A percentile compares a stretch with the other conserved stretches of the same genome.
Conservation (phyloP, 2,797 vertebrate species). For the Sphenopsis melanotis region DNA sequence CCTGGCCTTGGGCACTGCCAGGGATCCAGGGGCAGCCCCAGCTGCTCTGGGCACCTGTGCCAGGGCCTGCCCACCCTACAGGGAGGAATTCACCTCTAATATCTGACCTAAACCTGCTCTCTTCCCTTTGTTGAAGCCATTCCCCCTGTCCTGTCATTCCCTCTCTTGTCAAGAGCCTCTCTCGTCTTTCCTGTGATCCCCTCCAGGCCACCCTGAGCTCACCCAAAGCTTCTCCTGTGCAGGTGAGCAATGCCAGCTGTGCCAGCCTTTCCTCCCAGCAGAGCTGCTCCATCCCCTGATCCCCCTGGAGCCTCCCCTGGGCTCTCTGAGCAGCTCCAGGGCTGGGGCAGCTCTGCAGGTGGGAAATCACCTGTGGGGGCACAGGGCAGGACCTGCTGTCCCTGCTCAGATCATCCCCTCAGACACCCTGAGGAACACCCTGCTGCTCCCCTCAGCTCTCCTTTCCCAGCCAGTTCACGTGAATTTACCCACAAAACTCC, state of each 20-base stretch:
- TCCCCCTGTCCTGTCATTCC: background rate
- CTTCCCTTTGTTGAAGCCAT: background rate
- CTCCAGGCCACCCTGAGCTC: rapidly evolving
- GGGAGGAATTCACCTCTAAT: rapidly evolving
- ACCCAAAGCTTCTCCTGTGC: background rate
- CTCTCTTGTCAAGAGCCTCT: rapidly evolving
- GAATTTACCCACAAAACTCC: background rate
- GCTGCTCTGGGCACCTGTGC: background rate
- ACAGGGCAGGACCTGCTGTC: background rate
- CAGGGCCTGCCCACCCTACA: background rate
- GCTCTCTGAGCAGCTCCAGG: background rate
- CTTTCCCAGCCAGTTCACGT: background rate
- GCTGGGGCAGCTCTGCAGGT: background rate
- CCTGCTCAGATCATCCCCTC: rapidly evolving
- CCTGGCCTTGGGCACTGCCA: background rate
- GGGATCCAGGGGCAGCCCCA: background rate
- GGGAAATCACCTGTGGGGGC: background rate
- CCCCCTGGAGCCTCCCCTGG: background rate
- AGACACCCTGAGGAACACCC: rapidly evolving
- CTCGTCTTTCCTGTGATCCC: background rate
- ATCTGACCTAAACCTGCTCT: background rate
- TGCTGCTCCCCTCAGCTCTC: background rate
- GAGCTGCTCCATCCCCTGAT: background rate
- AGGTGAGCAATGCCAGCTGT: background rate
- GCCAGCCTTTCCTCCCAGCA: background rate